A percentile compares a stretch with the other conserved stretches of the same genome.
Evolutionary conservation across 2,113 vertebrate species (phyloP).

Genomic region (Chinchilla lanigera): DNA sequence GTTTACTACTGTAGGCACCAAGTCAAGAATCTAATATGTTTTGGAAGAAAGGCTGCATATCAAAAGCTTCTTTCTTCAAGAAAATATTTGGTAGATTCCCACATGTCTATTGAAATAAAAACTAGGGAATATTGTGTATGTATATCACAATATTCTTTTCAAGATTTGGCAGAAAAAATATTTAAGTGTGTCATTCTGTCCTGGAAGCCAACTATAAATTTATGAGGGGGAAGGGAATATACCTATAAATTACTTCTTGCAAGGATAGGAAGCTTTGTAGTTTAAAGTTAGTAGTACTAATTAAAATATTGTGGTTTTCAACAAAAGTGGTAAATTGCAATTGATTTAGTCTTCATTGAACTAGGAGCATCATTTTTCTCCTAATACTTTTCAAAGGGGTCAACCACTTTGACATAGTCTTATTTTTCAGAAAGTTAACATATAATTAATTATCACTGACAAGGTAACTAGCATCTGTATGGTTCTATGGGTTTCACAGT

Average conservation of each 20-base stretch:
- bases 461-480: not conserved
- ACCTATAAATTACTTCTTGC: conserved; percentile 50
- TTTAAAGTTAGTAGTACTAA: conserved; percentile 21
- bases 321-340: not conserved
- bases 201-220: conserved; percentile 58
- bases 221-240: not conserved
- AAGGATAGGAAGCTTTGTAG: conserved; percentile 17
- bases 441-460: not conserved
- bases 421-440: not conserved
- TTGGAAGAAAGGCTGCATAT: conserved; percentile 52
- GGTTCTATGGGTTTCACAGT: not conserved
- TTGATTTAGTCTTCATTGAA: not conserved
- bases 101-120: conserved; percentile 76
- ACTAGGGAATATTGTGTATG: not conserved
- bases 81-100: conserved; percentile 76
- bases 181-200: conserved; percentile 56
- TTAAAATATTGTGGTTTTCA: conserved; percentile 53
- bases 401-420: not conserved
- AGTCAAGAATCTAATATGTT: conserved; percentile 76
- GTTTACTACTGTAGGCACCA: conserved; percentile 74
- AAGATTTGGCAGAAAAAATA: conserved; percentile 68
- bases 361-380: not conserved
- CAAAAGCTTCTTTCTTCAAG: conserved; percentile 78
- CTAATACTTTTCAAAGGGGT: not conserved
- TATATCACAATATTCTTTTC: conserved; percentile 68